phyloP scores from a whole-genome alignment of 37 sponge, comb jelly and placozoan species.

The Cliona cf. orientalis region DNA sequence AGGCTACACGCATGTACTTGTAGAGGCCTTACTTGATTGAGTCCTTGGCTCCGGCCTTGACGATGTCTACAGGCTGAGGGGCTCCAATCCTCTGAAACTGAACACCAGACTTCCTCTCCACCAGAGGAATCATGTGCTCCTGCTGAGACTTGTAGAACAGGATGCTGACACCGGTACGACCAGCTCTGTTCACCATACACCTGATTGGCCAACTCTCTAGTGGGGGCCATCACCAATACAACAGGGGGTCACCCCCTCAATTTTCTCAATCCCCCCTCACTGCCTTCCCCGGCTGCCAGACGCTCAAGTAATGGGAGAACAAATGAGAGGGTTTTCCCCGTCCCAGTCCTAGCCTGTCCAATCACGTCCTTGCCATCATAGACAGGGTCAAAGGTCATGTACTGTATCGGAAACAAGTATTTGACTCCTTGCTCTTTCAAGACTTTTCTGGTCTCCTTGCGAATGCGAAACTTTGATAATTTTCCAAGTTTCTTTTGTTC shows the following conservation, averaged over 20 bases:
- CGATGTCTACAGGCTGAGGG: constrained; percentile 86
- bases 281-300: constrained; percentile 34
- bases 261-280: constrained; percentile 23
- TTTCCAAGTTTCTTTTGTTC: constrained; percentile 32
- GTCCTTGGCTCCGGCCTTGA: constrained; percentile 83
- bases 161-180: constrained; percentile 84
- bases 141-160: constrained; percentile 92
- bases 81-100: constrained; percentile 74
- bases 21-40: constrained; percentile 44
- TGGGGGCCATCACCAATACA: constrained; percentile 92
- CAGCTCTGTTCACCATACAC: constrained; percentile 72
- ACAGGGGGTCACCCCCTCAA: constrained; percentile 60
- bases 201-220: constrained; percentile 92
- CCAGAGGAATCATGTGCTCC: constrained; percentile 69
- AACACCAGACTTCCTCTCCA: constrained; percentile 84
- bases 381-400: constrained; percentile 80
- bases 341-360: constrained; percentile 93
- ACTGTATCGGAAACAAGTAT: constrained; percentile 90
- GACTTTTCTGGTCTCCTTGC: constrained; percentile 39
- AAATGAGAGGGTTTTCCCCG: constrained; percentile 90
- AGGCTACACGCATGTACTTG: too few relatives aligned
- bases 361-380: constrained; percentile 93
- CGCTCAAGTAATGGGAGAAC: constrained; percentile 86
- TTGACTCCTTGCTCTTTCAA: constrained; percentile 72
- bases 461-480: constrained; percentile 59